Evolutionary conservation across 2,888 invertebrate genomes (phyloP).

Genomic region (Catocala fraxini): DNA sequence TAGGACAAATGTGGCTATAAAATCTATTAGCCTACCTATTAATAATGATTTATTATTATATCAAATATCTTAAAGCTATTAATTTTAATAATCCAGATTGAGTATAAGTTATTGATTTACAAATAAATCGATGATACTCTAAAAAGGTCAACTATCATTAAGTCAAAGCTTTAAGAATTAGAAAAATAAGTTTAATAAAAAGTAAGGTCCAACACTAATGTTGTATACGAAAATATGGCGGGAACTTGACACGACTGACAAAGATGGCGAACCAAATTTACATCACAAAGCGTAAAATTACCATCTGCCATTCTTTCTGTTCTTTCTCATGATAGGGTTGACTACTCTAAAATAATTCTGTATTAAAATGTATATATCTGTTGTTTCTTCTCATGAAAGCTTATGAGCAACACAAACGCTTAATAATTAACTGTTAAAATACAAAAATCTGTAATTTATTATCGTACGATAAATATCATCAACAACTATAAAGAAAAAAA

Average conservation of each 20-base stretch:
- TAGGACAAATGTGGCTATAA: slow-evolving; percentile 7
- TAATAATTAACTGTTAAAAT: no score
- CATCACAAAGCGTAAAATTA: slow-evolving; percentile 60
- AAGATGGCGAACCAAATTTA: slow-evolving; percentile 53
- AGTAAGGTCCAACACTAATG: slow-evolving; percentile 16
- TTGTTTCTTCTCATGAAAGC: no score
- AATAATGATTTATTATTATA: slow-evolving; percentile 30
- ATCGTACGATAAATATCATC: no score
- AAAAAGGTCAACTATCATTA: slow-evolving; percentile 57
- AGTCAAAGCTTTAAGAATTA: slow-evolving; percentile 36
- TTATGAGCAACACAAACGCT: no score
- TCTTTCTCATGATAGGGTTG: slow-evolving; percentile 47
- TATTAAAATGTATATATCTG: no score
- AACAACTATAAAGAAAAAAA: no score
- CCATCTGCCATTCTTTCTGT: slow-evolving; percentile 47
- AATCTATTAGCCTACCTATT: slow-evolving; percentile 24
- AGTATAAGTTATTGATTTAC: slow-evolving; percentile 39
- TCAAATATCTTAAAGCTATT: slow-evolving; percentile 21
- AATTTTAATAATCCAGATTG: slow-evolving; percentile 27
- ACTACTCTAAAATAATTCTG: slow-evolving; percentile 1
- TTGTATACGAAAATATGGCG: slow-evolving; percentile 28
- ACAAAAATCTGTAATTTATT: no score
- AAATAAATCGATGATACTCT: slow-evolving; percentile 32
- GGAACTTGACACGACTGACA: slow-evolving; percentile 38
- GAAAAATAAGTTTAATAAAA: slow-evolving; percentile 23